These are phyloP conservation scores for Grapholita molesta DNA, from an alignment of 1,140 invertebrate species.

Conservation along the genomic window DNA sequence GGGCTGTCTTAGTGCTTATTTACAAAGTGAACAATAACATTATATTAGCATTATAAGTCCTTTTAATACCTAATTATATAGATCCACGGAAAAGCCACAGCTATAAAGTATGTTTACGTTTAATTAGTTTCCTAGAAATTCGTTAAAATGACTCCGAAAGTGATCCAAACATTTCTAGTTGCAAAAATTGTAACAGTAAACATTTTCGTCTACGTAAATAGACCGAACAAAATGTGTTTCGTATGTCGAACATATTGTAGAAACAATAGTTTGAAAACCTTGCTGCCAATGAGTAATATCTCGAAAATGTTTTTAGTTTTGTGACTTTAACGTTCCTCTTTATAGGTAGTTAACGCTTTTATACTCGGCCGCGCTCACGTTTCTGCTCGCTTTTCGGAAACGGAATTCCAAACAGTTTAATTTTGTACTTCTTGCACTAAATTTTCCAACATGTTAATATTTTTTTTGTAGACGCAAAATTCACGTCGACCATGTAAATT, in stretches of 20 bases:
- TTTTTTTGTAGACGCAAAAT: no score
- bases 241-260: constrained; percentile 54
- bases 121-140: constrained; percentile 19
- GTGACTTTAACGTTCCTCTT: constrained; percentile 32
- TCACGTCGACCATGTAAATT: background rate
- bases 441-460: background rate
- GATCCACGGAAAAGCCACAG: no score
- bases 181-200: constrained; percentile 49
- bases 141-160: constrained; percentile 10
- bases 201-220: constrained; percentile 55
- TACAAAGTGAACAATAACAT: background rate
- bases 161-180: constrained; percentile 5
- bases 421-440: background rate
- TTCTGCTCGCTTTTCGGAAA: background rate
- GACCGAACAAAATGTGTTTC: constrained; percentile 45
- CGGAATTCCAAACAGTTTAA: background rate
- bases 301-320: constrained; percentile 50
- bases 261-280: constrained; percentile 52
- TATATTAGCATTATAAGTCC: background rate
- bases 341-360: constrained; percentile 26
- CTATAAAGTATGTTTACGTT: no score
- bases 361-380: constrained; percentile 10
- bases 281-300: constrained; percentile 54
- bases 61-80: constrained; percentile 14
- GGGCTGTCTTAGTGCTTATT: background rate